phyloP scores from a whole-genome alignment of 1,140 invertebrate genomes.

The Tetramorium parvispinum region DNA sequence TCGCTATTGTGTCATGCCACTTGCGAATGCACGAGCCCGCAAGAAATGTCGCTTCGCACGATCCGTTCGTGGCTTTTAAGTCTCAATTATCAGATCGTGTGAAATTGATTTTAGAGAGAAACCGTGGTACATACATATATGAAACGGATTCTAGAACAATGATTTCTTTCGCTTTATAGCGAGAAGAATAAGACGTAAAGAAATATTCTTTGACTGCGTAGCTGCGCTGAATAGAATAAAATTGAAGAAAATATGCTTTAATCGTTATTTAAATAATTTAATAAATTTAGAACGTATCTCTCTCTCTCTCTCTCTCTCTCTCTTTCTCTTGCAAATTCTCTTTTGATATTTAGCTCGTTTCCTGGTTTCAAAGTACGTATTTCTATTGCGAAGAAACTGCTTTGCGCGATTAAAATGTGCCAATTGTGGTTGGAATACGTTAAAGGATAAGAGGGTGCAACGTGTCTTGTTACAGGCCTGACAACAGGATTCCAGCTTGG shows the following conservation, averaged over 20 bases:
- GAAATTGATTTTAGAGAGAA: not conserved
- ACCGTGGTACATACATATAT: not conserved
- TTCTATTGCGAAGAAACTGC: not conserved
- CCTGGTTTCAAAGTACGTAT: not conserved
- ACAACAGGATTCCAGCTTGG: slow-evolving; percentile 23
- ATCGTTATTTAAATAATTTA: not conserved
- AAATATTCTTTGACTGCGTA: not conserved
- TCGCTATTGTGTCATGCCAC: not conserved
- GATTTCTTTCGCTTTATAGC: not conserved
- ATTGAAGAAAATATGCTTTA: not conserved
- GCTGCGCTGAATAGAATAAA: too few relatives aligned
- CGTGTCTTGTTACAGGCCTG: not conserved
- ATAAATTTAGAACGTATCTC: not conserved
- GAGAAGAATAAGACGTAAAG: not conserved
- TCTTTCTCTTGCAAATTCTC: not conserved
- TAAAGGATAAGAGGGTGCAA: not conserved
- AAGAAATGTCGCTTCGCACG: not conserved
- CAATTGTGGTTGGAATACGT: not conserved
- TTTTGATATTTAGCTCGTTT: not conserved
- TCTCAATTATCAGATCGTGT: not conserved
- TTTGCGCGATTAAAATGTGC: not conserved
- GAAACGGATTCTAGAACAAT: not conserved
- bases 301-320: not conserved
- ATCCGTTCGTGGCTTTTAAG: slow-evolving; percentile 6
- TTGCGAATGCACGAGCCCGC: not conserved